Conservation (phyloP, 2,888 invertebrate genomes). For the Cheilosia soror region DNA sequence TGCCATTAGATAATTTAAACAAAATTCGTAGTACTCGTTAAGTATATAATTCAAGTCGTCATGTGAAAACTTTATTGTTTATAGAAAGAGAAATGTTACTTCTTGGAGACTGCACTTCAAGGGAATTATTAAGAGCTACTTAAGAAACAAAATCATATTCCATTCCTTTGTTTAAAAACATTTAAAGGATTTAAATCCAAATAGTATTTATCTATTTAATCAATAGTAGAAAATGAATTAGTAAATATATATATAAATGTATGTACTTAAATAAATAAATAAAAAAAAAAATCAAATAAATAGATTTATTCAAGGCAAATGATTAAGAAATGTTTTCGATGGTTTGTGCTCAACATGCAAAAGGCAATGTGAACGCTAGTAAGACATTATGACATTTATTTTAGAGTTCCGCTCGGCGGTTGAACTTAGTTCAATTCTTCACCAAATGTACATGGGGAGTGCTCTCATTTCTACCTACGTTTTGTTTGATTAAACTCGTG, state of each 20-base stretch:
- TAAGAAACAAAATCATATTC: constrained; percentile 15
- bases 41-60: constrained; percentile 19
- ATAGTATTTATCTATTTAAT: constrained; percentile 73
- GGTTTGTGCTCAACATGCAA: not conserved
- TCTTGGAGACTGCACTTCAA: constrained; percentile 18
- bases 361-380: too few species aligned
- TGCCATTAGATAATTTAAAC: constrained; percentile 71
- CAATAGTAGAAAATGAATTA: constrained; percentile 69
- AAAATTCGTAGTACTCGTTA: constrained; percentile 36
- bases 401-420: too few species aligned
- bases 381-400: too few species aligned
- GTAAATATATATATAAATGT: constrained; percentile 58
- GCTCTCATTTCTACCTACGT: too few species aligned
- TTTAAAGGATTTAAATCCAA: constrained; percentile 61
- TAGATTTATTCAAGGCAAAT: constrained; percentile 64
- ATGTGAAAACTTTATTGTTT: constrained; percentile 37
- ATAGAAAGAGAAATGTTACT: constrained; percentile 17
- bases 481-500: too few species aligned
- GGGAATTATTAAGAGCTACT: constrained; percentile 7
- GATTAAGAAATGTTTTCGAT: constrained; percentile 7
- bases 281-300: constrained; percentile 8
- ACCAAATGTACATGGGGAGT: too few species aligned
- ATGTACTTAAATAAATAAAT: constrained; percentile 67
- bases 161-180: constrained; percentile 55
- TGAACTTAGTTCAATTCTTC: too few species aligned